Evolutionary conservation across 2,888 invertebrate species (phyloP).

Genomic region (Tortricodes alternella): DNA sequence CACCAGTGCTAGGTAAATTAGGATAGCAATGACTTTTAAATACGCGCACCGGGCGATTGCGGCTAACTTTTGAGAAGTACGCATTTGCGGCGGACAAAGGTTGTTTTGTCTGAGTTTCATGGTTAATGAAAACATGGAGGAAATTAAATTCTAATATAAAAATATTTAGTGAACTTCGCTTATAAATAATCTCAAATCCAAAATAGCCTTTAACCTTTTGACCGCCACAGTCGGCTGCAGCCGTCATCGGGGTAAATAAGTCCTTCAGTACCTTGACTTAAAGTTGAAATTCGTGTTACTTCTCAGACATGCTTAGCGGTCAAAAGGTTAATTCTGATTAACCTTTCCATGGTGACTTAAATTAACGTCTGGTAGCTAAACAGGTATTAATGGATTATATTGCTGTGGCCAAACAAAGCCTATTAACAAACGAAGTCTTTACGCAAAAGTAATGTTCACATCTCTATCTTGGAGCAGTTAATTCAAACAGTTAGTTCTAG

Average conservation of each 20-base stretch:
- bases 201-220: no score
- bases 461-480: neutral
- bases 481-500: neutral
- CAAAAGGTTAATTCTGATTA: no score
- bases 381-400: no score
- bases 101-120: conserved; percentile 8
- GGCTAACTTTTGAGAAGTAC: conserved; percentile 24
- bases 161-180: neutral
- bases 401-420: no score
- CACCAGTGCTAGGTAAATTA: conserved; percentile 23
- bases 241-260: no score
- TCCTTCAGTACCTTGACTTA: no score
- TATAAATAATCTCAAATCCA: neutral
- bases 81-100: conserved; percentile 17
- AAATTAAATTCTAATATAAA: conserved; percentile 15
- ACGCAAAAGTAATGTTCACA: neutral
- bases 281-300: no score
- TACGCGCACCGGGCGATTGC: conserved; percentile 23
- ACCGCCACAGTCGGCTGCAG: no score
- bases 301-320: no score
- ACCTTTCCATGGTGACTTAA: no score
- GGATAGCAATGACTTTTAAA: conserved; percentile 25
- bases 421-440: no score
- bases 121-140: conserved; percentile 21
- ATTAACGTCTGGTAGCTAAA: no score